These are phyloP conservation scores for Phymatocera aterrima DNA, from an alignment of 2,888 invertebrate species.

Conservation along the genomic window DNA sequence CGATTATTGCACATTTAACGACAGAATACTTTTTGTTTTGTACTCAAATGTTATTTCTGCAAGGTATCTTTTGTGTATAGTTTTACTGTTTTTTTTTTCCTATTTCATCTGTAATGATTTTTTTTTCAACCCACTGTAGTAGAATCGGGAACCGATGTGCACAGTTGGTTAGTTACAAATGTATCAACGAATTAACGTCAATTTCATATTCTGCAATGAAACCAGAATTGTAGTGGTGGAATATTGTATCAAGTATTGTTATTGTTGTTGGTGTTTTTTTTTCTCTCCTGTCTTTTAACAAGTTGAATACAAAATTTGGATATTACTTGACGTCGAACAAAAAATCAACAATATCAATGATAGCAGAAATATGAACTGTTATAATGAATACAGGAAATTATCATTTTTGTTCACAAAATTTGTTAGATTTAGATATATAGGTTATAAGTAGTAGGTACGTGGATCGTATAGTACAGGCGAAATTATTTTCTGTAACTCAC, in stretches of 20 bases:
- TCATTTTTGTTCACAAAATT: no score
- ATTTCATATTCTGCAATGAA: constrained; percentile 33
- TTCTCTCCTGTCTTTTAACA: no score
- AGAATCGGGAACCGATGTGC: constrained; percentile 12
- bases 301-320: no score
- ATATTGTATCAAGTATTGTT: not conserved
- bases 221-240: constrained; percentile 16
- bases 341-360: no score
- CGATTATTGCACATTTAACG: no score
- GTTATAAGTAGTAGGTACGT: no score
- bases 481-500: constrained; percentile 58
- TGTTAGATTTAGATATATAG: no score
- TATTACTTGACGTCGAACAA: no score
- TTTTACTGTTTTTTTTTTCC: not conserved
- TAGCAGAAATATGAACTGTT: no score
- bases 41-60: no score
- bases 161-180: constrained; percentile 31
- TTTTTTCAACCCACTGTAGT: not conserved
- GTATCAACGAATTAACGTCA: constrained; percentile 16
- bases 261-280: not conserved
- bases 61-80: not conserved
- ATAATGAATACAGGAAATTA: no score
- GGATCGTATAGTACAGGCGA: not conserved
- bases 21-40: no score
- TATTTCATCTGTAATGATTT: not conserved